Percentiles rank a stretch among this genome's conserved stretches.
Evolutionary conservation across 2,888 invertebrate genomes (phyloP).

Genomic region (Tetragnatha montana): DNA sequence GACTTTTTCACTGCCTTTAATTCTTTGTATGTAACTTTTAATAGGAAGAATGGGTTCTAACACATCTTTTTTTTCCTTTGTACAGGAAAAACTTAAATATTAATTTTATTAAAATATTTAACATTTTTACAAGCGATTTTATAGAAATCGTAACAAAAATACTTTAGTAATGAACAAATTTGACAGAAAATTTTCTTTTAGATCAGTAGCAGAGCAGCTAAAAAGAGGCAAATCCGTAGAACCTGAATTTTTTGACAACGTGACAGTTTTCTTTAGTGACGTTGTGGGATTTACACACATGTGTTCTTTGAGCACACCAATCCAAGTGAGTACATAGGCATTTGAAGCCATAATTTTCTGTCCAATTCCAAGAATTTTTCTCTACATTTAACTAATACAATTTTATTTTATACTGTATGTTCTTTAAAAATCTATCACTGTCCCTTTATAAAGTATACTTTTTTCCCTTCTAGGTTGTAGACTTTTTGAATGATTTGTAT

Average conservation of each 20-base stretch:
- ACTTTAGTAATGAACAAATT: too few species aligned
- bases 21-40: too few species aligned
- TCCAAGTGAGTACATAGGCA: slow-evolving; percentile 74
- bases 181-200: slow-evolving; percentile 67
- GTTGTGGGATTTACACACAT: slow-evolving; percentile 79
- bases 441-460: neutral
- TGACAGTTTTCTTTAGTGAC: slow-evolving; percentile 78
- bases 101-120: too few species aligned
- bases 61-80: too few species aligned
- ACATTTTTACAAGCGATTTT: too few species aligned
- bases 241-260: slow-evolving; percentile 77
- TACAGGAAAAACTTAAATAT: too few species aligned
- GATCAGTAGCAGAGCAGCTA: slow-evolving; percentile 76
- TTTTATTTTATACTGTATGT: too few species aligned
- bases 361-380: neutral
- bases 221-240: slow-evolving; percentile 78
- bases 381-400: neutral
- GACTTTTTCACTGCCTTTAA: too few species aligned
- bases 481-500: slow-evolving; percentile 73
- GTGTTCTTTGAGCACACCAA: slow-evolving; percentile 78
- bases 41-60: too few species aligned
- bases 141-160: too few species aligned
- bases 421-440: too few species aligned
- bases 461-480: slow-evolving; percentile 79
- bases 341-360: neutral